phyloP scores from a whole-genome alignment of 2,888 invertebrate species.

The Ferdinandea cuprea region DNA sequence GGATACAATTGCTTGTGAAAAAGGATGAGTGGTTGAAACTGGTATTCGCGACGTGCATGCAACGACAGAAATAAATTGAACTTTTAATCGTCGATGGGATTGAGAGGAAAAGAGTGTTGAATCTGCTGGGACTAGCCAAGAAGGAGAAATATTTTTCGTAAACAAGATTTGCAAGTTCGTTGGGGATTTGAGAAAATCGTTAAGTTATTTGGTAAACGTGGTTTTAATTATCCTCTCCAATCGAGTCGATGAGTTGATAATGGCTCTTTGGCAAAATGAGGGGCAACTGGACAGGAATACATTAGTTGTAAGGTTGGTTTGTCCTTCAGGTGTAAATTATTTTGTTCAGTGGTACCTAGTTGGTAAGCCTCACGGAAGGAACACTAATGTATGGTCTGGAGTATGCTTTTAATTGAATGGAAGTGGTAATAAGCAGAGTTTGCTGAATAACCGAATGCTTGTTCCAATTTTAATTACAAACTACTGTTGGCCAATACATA shows the following conservation, averaged over 20 bases:
- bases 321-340: background rate
- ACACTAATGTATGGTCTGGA: too few species aligned
- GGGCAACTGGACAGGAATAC: constrained; percentile 16
- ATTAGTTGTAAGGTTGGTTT: background rate
- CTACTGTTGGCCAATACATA: too few species aligned
- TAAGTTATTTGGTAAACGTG: constrained; percentile 59
- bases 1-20: constrained; percentile 67
- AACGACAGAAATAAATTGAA: constrained; percentile 72
- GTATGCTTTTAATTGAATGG: too few species aligned
- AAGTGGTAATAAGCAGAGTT: too few species aligned
- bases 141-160: constrained; percentile 23
- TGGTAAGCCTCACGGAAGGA: background rate
- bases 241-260: constrained; percentile 41
- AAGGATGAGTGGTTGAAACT: constrained; percentile 52
- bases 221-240: constrained; percentile 44
- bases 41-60: constrained; percentile 59
- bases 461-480: too few species aligned
- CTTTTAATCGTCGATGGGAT: constrained; percentile 70
- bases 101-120: constrained; percentile 46
- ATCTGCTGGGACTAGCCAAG: constrained; percentile 16
- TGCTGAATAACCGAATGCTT: too few species aligned
- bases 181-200: constrained; percentile 56
- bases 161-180: constrained; percentile 62
- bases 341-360: background rate
- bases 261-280: background rate